A percentile compares a stretch with the other conserved stretches of the same genome.
Conservation (phyloP, 2,888 invertebrate species). For the Troides aeacus region DNA sequence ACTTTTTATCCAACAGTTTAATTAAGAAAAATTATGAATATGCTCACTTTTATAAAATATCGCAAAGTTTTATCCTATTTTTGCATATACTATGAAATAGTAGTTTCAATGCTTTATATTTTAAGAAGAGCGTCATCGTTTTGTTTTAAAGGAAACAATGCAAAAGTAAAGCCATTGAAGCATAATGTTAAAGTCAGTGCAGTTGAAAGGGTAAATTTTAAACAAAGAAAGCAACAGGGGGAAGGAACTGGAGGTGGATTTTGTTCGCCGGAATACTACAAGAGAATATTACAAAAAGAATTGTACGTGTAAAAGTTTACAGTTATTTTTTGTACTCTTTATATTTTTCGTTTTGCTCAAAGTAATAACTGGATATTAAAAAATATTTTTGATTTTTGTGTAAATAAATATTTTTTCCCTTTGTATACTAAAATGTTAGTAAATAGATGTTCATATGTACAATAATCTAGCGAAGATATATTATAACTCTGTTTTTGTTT, state of each 20-base stretch:
- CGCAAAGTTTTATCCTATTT: too few relatives aligned
- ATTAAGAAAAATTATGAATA: too few relatives aligned
- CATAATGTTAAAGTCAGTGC: conserved; percentile 18
- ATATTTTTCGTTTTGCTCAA: too few relatives aligned
- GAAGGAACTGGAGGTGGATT: conserved; percentile 15
- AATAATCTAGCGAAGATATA: not conserved
- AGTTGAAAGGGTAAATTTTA: conserved; percentile 22
- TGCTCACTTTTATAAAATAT: too few relatives aligned
- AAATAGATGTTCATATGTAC: not conserved
- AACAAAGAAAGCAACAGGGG: conserved; percentile 19
- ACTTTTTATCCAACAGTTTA: too few relatives aligned
- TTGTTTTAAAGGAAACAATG: conserved; percentile 7
- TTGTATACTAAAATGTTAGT: not conserved
- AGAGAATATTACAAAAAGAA: conserved; percentile 8
- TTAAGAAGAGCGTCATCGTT: not conserved
- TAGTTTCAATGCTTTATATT: too few relatives aligned
- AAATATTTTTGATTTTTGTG: too few relatives aligned
- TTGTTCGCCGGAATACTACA: conserved; percentile 16
- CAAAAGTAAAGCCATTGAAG: conserved; percentile 18
- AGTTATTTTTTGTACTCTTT: conserved; percentile 1
- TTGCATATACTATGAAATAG: too few relatives aligned
- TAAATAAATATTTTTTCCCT: not conserved
- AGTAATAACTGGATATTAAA: too few relatives aligned
- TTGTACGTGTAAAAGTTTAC: conserved; percentile 1
- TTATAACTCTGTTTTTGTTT: too few relatives aligned